Evolutionary conservation across 1,140 invertebrate species (phyloP), one percentile per base, ranked within the genome.

Genomic region (Brachionus sp.): DNA sequence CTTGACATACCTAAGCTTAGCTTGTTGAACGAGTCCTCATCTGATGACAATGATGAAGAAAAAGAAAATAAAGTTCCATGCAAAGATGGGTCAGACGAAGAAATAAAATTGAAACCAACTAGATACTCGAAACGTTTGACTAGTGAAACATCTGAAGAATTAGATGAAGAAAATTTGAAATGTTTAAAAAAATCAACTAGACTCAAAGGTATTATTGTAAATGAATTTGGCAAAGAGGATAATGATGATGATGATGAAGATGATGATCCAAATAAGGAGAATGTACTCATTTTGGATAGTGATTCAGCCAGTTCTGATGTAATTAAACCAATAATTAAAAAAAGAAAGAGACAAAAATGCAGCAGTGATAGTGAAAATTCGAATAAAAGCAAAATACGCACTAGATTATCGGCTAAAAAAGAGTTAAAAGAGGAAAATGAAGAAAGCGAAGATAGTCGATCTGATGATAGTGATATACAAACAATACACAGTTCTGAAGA

Each of bases 341-440:
- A 44, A 29, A 25, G 33, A 75, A 44, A 44, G 12, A 44, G 39
- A 13, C 19, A 3, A 29, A 33, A 29, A 6, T 10, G 44, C 5
- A 46, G 12, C 3, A 57, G 77, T 44, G 62, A 80, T 80, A 66
- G 37, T 80, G 77, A 57, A 64, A 39, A 9, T 62, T 80, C 50
- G 33, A 39, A 3, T 25, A 57, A 57, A 62, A 62, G 12, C 25
- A 57, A 62, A 66, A 23, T 44, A 16, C 25, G 57, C 35, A 66
- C n/a, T 37, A 66, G 57, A 42, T 62, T 23, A 16, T 13, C 6
- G 44, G 44, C 16, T 9, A 57, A 57, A 57, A 57, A 80, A 37
- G 39, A 80, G 7, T 19, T 42, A n/a, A 78, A 53, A 53, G 19
- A 57, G 3, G 39, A 75, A 75, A 29, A 19, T 19, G 75, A 78